Evolutionary conservation across 2,888 invertebrate species (phyloP), one percentile per base, ranked within the genome.

Genomic region (Chorisops tibialis): DNA sequence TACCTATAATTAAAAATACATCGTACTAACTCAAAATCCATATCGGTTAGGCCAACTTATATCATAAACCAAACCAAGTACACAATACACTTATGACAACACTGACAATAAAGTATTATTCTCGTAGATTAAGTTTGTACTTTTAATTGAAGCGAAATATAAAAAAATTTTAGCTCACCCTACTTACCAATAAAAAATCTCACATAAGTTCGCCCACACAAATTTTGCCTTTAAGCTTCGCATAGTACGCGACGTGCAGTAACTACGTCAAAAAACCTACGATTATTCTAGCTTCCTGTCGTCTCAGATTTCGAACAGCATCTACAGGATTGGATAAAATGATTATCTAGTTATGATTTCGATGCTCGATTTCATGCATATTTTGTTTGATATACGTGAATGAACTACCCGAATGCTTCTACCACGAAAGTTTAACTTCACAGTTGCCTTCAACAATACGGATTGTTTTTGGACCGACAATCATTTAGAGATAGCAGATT

Each of bases 191-290:
- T 98, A 79, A 99, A 96, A 79, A 98, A 96, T 99, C 99, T 99
- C 22, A 99, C 98, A 80, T 97, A 93, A 41, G 92, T 91, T 70
- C 93, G 91, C 14, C 98, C 99, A 75, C 92, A 98, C 19, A 99
- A 82, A 65, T 89, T 87, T 73, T 96, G 92, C 73, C 93, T 94
- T 81, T 93, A 96, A 70, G 96, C 88, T 79, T 98, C 96, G 77
- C 99, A 99, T 18, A 99, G 87, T 0, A 99, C 98, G 54, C 93
- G 83, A 59, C 98, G 82, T 0, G 99, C 99, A 45, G 96, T 96
- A 6, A 95, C 96, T 63, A 97, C 98, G 80, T 99, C 99, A 81
- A 98, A 99, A 59, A 99, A 83, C 98, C 99, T 21, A 99, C 95
- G 69, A 99, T 96, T 68, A 99, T 96, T 67, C 99, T 83, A 3